Evolutionary conservation across 2,797 vertebrate genomes (phyloP).

Genomic region (Centropyge bicolor): DNA sequence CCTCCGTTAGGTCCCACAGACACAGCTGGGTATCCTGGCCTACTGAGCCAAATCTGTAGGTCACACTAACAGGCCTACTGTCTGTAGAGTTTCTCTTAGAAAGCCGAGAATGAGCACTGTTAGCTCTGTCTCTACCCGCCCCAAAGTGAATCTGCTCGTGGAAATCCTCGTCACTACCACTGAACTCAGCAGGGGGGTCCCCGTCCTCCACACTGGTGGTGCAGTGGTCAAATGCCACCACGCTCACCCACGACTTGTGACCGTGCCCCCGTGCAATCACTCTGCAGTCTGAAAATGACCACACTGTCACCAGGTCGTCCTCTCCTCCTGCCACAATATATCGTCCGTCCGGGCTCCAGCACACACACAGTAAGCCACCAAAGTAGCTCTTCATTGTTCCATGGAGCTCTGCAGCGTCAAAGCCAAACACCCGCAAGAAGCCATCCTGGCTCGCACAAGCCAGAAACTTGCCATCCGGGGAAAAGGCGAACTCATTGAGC

Average conservation of each 20-base stretch:
- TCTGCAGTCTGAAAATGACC: conserved; percentile 94
- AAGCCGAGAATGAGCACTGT: conserved; percentile 94
- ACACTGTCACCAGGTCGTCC: conserved; percentile 96
- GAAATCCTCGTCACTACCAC: conserved; percentile 96
- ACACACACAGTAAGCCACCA: conserved; percentile 94
- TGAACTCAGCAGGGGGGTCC: conserved; percentile 91
- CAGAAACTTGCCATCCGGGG: conserved; percentile 95
- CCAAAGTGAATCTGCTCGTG: conserved; percentile 92
- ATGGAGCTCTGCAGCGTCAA: conserved; percentile 93
- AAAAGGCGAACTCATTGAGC: conserved; percentile 97
- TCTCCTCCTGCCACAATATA: conserved; percentile 97
- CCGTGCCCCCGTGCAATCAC: conserved; percentile 95
- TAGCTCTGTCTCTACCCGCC: conserved; percentile 85
- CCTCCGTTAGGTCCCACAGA: conserved; percentile 99
- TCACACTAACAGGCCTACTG: conserved; percentile 94
- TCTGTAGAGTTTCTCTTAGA: conserved; percentile 99
- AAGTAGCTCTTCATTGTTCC: conserved; percentile 99
- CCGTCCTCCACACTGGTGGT: conserved; percentile 95
- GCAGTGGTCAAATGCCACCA: conserved; percentile 96
- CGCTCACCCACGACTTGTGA: conserved; percentile 98
- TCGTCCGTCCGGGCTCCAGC: conserved; percentile 98
- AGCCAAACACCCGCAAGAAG: conserved; percentile 96
- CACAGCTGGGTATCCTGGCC: conserved; percentile 98
- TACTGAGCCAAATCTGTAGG: conserved; percentile 95
- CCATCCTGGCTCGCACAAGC: conserved; percentile 98